Percentiles rank a stretch among this genome's conserved stretches.
These are phyloP conservation scores for Toxotes jaculatrix DNA, from an alignment of 2,113 vertebrate genomes.

Conservation along the genomic window DNA sequence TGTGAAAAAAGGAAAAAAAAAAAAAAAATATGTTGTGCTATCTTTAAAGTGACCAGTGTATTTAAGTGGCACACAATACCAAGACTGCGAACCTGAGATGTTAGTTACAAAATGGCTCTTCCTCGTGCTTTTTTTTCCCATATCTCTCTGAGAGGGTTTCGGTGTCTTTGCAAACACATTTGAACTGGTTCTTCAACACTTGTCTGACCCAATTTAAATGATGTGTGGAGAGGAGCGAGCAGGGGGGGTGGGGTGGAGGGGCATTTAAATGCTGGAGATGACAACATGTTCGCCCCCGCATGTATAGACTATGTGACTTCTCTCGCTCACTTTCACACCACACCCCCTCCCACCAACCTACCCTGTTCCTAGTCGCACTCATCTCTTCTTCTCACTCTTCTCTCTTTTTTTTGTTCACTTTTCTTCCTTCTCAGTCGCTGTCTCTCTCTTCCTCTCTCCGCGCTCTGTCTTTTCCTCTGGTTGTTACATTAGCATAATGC, in stretches of 20 bases:
- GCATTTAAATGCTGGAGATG: slow-evolving; percentile 72
- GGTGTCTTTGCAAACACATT: slow-evolving; percentile 41
- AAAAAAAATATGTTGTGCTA: not conserved
- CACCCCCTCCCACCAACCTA: not conserved
- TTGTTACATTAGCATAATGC: slow-evolving; percentile 77
- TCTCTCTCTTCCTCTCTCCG: slow-evolving; percentile 9
- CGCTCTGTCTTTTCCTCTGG: slow-evolving; percentile 55
- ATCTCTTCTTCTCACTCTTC: slow-evolving; percentile 40
- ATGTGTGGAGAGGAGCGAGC: slow-evolving; percentile 44
- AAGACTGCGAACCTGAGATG: slow-evolving; percentile 4
- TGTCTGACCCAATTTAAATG: slow-evolving; percentile 70
- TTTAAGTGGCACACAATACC: not conserved
- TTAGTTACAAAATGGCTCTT: slow-evolving; percentile 1
- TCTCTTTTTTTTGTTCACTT: slow-evolving; percentile 46
- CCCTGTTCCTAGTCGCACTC: slow-evolving; percentile 23
- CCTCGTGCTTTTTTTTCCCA: not conserved
- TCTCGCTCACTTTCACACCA: slow-evolving; percentile 48
- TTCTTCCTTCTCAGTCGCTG: slow-evolving; percentile 21
- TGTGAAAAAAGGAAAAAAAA: not conserved
- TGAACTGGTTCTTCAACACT: slow-evolving; percentile 52
- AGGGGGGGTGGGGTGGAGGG: slow-evolving; percentile 27
- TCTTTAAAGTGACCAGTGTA: slow-evolving; percentile 6
- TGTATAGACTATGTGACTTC: slow-evolving; percentile 51
- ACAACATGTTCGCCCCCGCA: slow-evolving; percentile 66
- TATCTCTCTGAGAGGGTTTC: slow-evolving; percentile 20